Conservation (phyloP, 2,113 vertebrate species). For the Engystomops pustulosus region DNA sequence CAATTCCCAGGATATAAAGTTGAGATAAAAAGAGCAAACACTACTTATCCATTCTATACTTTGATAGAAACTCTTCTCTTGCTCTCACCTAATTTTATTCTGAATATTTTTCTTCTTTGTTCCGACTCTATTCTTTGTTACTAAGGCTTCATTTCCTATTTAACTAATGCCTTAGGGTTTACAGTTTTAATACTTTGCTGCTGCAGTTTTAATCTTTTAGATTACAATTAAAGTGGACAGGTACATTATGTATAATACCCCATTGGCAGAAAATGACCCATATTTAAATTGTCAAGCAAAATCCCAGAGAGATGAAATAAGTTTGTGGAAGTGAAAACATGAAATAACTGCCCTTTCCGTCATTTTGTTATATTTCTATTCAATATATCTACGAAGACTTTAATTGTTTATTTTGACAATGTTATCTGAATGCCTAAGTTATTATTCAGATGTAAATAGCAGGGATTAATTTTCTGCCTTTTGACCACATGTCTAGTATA, state of each 20-base stretch:
- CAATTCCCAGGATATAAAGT: not conserved
- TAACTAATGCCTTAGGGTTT: conserved; percentile 55
- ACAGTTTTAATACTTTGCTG: conserved; percentile 54
- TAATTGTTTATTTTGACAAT: conserved; percentile 29
- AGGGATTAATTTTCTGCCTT: conserved; percentile 5
- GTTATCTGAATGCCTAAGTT: conserved; percentile 16
- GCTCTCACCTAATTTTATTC: conserved; percentile 22
- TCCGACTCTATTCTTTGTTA: conserved; percentile 46
- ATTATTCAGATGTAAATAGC: conserved; percentile 37
- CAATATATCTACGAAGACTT: conserved; percentile 1
- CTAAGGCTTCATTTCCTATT: conserved; percentile 45
- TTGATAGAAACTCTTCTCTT: not conserved
- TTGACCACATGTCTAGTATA: conserved; percentile 18
- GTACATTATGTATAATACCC: conserved; percentile 58
- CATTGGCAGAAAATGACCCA: conserved; percentile 57
- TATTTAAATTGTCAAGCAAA: conserved; percentile 56
- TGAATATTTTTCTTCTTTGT: conserved; percentile 39
- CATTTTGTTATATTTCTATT: conserved; percentile 37
- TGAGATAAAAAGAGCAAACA: not conserved
- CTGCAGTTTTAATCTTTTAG: conserved; percentile 56
- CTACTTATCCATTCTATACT: not conserved
- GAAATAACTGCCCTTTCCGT: conserved; percentile 27
- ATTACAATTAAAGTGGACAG: conserved; percentile 58
- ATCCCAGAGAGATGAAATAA: conserved; percentile 53
- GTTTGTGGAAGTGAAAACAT: conserved; percentile 34